Evolutionary conservation across 2,113 vertebrate genomes (phyloP), one percentile per base, ranked within the genome.

Genomic region (Archilochus colubris): DNA sequence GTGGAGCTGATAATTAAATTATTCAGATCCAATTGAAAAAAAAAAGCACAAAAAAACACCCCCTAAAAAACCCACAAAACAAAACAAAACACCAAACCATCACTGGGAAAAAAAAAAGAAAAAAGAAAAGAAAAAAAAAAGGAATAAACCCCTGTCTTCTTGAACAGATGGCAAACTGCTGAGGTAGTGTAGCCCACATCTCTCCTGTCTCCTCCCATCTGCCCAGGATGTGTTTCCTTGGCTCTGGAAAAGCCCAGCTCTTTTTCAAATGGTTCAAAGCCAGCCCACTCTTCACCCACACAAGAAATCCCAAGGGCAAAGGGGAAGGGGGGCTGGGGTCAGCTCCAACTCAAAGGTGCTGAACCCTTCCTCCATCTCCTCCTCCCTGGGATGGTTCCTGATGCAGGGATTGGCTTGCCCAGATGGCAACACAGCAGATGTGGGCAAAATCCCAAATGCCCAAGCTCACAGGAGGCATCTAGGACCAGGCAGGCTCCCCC

Each of bases 81-180:
- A 27, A 15, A 81, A 22, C 43, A 75, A 53, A 44, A 3, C 0
- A 3, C 33, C 64, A 61, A 66, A 5, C 27, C 4, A 4, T 44
- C 16, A 14, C 1, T 63, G n/a, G 63, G 78, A 59, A 68, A 43
- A 0, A 21, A 50, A 68, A 96, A 38, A 38, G 10, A 38, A 38
- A 33, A 33, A 33, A 33, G 33, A 43, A 0, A 21, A 70, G 46
- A 68, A 97, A 80, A 59, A 59, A 68, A 43, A 0, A 21, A 70
- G 46, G 66, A 97, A 88, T 92, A 90, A 93, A 58, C 27, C 59
- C 77, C 75, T 31, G 31, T 24, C 61, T 64, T 51, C 48, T 75
- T 69, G 62, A 95, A 57, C 23, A 66, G 86, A 80, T 3, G 15
- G 44, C 62, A 88, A 53, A 69, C 36, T 50, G 84, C 55, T 40